A percentile compares a stretch with the other conserved stretches of the same genome.
Conservation (phyloP, 2,113 vertebrate genomes). For the Carlito syrichta region DNA sequence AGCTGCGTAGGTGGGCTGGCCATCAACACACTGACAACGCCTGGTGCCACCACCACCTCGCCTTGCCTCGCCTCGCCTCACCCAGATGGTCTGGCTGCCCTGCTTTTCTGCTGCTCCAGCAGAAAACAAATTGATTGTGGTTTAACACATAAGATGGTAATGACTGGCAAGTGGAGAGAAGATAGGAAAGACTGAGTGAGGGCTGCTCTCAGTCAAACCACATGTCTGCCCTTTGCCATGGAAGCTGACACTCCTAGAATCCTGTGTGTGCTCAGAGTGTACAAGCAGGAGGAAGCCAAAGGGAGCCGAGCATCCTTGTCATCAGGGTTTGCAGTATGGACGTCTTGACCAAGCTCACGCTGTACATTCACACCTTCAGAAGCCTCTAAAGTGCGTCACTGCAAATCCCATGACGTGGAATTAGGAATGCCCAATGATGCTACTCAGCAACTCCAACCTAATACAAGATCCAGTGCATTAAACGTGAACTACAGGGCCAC, state of each 20-base stretch:
- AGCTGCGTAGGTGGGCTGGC: neutral
- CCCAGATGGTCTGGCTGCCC: neutral
- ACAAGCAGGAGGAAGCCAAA: neutral
- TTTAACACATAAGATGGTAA: neutral
- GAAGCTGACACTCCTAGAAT: neutral
- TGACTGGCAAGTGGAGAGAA: neutral
- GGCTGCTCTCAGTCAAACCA: accelerated
- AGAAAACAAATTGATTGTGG: neutral
- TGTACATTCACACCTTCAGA: neutral
- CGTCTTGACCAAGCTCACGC: neutral
- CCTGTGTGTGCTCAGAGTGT: neutral
- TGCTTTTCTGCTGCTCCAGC: neutral
- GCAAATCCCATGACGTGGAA: neutral
- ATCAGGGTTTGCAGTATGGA: neutral
- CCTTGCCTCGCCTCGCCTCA: no score
- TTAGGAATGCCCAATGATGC: neutral
- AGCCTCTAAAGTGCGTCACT: neutral
- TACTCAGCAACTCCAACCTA: no score
- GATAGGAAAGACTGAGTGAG: neutral
- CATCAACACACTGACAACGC: accelerated
- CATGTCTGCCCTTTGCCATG: neutral
- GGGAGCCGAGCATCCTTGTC: neutral
- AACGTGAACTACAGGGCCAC: neutral
- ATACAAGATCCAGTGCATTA: neutral
- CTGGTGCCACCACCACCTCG: neutral